Percentiles rank a stretch among this genome's conserved stretches.
Conservation (phyloP, 2,797 vertebrate species). For the Halcyon chelicuti region DNA sequence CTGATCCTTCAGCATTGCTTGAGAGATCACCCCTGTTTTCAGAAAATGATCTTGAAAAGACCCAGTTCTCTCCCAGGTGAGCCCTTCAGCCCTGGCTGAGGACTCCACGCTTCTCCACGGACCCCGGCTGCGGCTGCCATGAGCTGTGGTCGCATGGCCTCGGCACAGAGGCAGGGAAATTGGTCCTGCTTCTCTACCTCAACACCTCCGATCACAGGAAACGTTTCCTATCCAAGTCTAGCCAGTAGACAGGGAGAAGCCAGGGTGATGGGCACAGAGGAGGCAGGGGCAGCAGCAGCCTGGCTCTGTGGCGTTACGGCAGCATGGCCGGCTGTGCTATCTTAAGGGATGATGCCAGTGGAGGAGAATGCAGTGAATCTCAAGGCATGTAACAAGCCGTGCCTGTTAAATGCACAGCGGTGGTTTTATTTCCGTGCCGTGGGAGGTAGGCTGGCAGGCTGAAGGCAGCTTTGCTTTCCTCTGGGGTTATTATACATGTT, state of each 20-base stretch:
- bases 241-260: neutral
- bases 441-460: neutral
- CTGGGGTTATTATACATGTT: neutral
- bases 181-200: neutral
- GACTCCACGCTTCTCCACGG: rapidly evolving
- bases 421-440: neutral
- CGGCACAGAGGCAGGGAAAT: neutral
- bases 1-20: neutral
- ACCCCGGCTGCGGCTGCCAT: no score
- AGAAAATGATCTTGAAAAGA: neutral
- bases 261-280: rapidly evolving
- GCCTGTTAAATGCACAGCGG: neutral
- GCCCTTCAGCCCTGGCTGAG: neutral
- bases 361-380: conserved; percentile 1
- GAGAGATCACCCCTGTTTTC: neutral
- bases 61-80: rapidly evolving
- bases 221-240: neutral
- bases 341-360: neutral
- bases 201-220: neutral
- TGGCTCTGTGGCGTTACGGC: rapidly evolving
- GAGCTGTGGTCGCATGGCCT: neutral
- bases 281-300: neutral
- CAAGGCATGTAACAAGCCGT: neutral
- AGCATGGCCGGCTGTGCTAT: neutral
- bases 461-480: neutral